Evolutionary conservation across 2,797 vertebrate species (phyloP).

Genomic region (Petrocephalus schoutedeni): DNA sequence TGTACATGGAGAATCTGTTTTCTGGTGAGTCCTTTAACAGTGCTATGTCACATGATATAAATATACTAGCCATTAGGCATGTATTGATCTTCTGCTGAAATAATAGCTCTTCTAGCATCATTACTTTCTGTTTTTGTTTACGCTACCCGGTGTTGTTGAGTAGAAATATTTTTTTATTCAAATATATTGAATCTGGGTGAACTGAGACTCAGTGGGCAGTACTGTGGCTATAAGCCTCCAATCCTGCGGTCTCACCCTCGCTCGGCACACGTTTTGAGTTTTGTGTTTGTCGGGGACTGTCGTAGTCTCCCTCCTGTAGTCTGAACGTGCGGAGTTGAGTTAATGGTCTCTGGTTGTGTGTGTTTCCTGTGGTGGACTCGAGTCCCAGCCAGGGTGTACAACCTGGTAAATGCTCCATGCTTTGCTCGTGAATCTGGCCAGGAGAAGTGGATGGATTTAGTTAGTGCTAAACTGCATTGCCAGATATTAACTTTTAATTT

Average conservation of each 20-base stretch:
- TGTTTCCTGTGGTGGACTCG: background rate
- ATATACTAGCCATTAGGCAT: constrained; percentile 22
- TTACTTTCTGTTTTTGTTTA: background rate
- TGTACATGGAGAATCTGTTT: too few species aligned
- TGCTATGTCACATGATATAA: constrained; percentile 7
- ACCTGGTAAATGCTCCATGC: background rate
- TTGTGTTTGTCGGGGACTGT: background rate
- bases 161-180: background rate
- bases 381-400: background rate
- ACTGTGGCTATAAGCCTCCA: background rate
- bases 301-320: too few species aligned
- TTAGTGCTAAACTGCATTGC: background rate
- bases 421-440: background rate
- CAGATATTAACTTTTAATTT: background rate
- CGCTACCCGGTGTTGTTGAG: background rate
- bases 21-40: background rate
- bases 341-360: background rate
- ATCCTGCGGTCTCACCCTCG: background rate
- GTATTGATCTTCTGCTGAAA: constrained; percentile 13
- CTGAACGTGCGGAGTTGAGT: too few species aligned
- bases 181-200: background rate
- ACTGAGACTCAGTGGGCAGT: background rate
- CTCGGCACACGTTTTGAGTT: background rate
- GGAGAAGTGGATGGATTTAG: background rate
- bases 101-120: background rate